Base-by-base conservation (phyloP, 1,140 invertebrate genomes). In the Berghia stephanieae region DNA sequence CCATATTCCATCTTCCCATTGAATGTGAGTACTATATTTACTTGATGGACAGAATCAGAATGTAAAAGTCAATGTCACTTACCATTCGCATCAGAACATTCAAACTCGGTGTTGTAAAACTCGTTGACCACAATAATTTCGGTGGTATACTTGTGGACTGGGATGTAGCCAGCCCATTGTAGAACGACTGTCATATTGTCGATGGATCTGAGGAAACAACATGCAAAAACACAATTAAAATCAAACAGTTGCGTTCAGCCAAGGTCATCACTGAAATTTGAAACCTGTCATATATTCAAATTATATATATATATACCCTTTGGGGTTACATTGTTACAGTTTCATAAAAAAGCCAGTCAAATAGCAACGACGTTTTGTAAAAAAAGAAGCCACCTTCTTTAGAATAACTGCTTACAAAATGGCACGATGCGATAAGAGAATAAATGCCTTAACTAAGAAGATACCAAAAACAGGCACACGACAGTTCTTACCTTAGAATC, bases 41-140 rank as follows among this genome's bases (percentile, higher is more conserved):
- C 71, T 52, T 73, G n/a, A 34, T 57, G 5, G 3, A 10, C 27
- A 57, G 34, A 38, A 34, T 6, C 40, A n/a, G n/a, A n/a, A n/a
- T n/a, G n/a, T n/a, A n/a, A n/a, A n/a, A n/a, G n/a, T n/a, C n/a
- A n/a, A n/a, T n/a, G n/a, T n/a, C n/a, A n/a, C n/a, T n/a, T n/a
- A n/a, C n/a, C n/a, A n/a, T n/a, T n/a, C n/a, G n/a, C n/a, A n/a
- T 49, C 75, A 0, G 72, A 75, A 38, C 86, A 87, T 2, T 79
- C 81, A 24, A 87, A 82, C 18, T 84, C 81, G 6, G 86, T 78
- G 13, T 80, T 78, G 34, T 85, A 78, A 46, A 85, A 87, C 77
- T 87, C 86, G 70, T 86, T 86, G 0, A 80, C 84, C 21, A 85
- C 85, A 38, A 86, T 40, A 63, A 87, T 86, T 69, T 87, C 86